A percentile compares a stretch with the other conserved stretches of the same genome.
These are phyloP conservation scores for Lethocerus indicus DNA, from an alignment of 1,140 invertebrate genomes.

Conservation along the genomic window DNA sequence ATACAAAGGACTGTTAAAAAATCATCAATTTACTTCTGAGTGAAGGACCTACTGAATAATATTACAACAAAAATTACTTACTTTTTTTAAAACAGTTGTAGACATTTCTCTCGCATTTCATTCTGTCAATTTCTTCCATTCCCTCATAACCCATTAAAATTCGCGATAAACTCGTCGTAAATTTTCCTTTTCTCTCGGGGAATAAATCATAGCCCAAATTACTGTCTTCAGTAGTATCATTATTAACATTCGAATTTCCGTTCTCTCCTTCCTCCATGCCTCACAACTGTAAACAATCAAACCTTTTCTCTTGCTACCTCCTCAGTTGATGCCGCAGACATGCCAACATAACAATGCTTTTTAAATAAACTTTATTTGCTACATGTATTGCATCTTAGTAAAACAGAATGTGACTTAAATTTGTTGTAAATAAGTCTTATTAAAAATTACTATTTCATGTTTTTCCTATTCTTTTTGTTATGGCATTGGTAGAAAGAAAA, in stretches of 20 bases:
- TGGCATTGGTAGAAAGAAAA: too few relatives aligned
- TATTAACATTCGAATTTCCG: neutral
- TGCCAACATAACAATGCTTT: too few relatives aligned
- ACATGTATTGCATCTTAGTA: too few relatives aligned
- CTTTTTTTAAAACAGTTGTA: conserved; percentile 55
- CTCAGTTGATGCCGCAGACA: too few relatives aligned
- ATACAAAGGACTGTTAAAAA: neutral
- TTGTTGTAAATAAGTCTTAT: too few relatives aligned
- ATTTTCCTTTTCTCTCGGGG: conserved; percentile 55
- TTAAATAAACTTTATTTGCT: too few relatives aligned
- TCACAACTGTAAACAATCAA: too few relatives aligned
- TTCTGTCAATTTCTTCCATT: conserved; percentile 44
- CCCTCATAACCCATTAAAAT: conserved; percentile 42
- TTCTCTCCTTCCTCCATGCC: neutral
- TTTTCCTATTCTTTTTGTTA: too few relatives aligned
- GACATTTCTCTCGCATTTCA: conserved; percentile 69
- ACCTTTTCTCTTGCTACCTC: too few relatives aligned
- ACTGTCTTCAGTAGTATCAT: neutral
- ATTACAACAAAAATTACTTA: conserved; percentile 25
- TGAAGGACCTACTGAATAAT: neutral
- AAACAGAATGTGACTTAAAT: too few relatives aligned
- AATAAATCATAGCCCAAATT: conserved; percentile 62
- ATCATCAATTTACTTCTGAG: neutral
- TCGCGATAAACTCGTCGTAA: conserved; percentile 32
- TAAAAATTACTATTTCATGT: too few relatives aligned